Conservation (phyloP, 2,888 invertebrate genomes). For the Scaptomyza polygonia region DNA sequence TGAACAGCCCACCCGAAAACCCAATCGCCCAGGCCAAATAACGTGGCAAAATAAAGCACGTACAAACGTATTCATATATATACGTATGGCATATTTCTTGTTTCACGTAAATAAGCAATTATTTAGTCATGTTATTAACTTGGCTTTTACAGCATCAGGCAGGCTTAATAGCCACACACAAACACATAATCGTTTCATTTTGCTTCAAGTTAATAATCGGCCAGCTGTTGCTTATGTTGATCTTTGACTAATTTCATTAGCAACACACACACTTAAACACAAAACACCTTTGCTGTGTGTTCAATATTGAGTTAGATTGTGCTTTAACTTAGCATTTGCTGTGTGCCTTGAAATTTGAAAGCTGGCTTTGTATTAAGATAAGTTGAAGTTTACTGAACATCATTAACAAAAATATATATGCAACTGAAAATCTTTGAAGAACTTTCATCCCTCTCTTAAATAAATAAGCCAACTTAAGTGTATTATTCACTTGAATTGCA, state of each 20-base stretch:
- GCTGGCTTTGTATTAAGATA: not conserved
- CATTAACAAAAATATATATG: not conserved
- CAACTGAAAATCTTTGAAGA: not conserved
- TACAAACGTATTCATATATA: too few relatives aligned
- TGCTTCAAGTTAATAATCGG: conserved; percentile 25
- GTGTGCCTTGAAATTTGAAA: not conserved
- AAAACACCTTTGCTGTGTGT: not conserved
- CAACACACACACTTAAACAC: not conserved
- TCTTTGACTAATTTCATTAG: conserved; percentile 44
- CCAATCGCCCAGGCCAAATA: conserved; percentile 43
- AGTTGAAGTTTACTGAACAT: not conserved
- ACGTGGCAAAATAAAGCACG: conserved; percentile 54
- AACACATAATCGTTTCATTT: conserved; percentile 28
- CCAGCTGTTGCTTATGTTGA: conserved; percentile 33
- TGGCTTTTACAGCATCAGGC: conserved; percentile 18
- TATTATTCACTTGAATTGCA: conserved; percentile 25
- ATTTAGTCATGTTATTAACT: conserved; percentile 65
- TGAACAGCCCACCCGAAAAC: conserved; percentile 38
- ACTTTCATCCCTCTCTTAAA: not conserved
- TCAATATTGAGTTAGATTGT: conserved; percentile 4
- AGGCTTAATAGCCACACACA: conserved; percentile 31
- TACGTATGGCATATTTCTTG: not conserved
- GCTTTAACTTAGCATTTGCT: conserved; percentile 10
- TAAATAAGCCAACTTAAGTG: conserved; percentile 17
- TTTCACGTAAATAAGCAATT: conserved; percentile 71